Conservation (phyloP, 2,888 invertebrate genomes). For the Pristionchus fissidentatus region DNA sequence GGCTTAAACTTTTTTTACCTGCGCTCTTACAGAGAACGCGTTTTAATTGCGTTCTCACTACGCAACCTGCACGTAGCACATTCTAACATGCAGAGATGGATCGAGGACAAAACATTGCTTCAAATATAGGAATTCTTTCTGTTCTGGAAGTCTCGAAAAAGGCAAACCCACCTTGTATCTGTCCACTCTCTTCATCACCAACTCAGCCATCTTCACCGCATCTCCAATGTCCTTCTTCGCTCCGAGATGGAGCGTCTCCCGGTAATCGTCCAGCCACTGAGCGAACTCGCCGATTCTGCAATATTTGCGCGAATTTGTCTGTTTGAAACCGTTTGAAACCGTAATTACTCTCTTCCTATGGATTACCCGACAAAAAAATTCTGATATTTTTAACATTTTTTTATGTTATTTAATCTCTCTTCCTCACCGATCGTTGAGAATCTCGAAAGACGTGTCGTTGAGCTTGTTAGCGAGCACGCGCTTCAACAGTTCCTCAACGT, state of each 20-base stretch:
- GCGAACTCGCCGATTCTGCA: slow-evolving; percentile 57
- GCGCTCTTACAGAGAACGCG: too few relatives aligned
- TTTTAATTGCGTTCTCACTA: too few relatives aligned
- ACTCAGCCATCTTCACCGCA: slow-evolving; percentile 64
- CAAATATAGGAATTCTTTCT: background rate
- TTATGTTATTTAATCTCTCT: slow-evolving; percentile 12
- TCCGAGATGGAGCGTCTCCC: slow-evolving; percentile 68
- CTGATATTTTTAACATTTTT: background rate
- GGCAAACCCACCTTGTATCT: slow-evolving; percentile 52
- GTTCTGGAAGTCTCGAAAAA: background rate
- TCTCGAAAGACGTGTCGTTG: slow-evolving; percentile 72
- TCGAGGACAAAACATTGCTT: background rate
- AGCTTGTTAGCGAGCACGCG: slow-evolving; percentile 70
- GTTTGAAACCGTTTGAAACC: too few relatives aligned
- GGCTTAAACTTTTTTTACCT: too few relatives aligned
- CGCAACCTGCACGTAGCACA: too few relatives aligned
- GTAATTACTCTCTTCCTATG: background rate
- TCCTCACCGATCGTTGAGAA: slow-evolving; percentile 57
- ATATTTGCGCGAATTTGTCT: too few relatives aligned
- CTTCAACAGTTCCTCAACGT: slow-evolving; percentile 68
- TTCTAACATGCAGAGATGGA: too few relatives aligned
- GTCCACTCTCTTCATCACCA: slow-evolving; percentile 65
- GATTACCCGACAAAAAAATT: background rate
- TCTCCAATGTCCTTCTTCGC: slow-evolving; percentile 64
- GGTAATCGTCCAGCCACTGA: slow-evolving; percentile 58